These are phyloP conservation scores for Paragorgia papillata DNA, from an alignment of 92 coral and sea anemone genomes.

Conservation along the genomic window DNA sequence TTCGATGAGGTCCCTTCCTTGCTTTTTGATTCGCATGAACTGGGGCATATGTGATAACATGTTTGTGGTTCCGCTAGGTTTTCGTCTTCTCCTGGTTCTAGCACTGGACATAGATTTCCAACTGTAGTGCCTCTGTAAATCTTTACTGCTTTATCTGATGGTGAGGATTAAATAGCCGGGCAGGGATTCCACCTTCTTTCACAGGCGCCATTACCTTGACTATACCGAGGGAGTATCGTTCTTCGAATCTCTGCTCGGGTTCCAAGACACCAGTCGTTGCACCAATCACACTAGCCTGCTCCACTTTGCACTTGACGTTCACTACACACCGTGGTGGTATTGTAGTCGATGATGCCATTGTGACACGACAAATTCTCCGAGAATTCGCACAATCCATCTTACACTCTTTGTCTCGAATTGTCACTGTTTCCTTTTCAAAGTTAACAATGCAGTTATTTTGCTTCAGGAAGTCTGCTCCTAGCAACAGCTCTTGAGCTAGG, in stretches of 20 bases:
- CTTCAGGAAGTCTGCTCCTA: constrained; percentile 23
- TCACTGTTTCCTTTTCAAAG: constrained; percentile 10
- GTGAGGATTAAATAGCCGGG: constrained; percentile 3
- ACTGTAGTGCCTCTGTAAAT: constrained; percentile 8
- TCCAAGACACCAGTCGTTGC: constrained; percentile 2
- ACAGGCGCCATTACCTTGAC: constrained; percentile 3
- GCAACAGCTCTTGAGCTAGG: constrained; percentile 17
- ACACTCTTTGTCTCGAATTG: not conserved
- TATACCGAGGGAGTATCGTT: not conserved
- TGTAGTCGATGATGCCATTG: constrained; percentile 5
- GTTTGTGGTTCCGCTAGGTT: not conserved
- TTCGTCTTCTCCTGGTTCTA: not conserved
- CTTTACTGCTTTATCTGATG: not conserved
- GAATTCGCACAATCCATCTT: not conserved
- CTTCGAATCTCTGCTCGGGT: constrained; percentile 17
- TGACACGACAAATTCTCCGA: not conserved
- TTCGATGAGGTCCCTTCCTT: not conserved
- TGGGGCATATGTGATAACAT: constrained; percentile 7
- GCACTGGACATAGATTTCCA: not conserved
- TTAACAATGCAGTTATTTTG: not conserved
- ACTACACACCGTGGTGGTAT: constrained; percentile 12
- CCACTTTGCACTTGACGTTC: constrained; percentile 6
- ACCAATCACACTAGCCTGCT: not conserved
- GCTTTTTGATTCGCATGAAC: not conserved
- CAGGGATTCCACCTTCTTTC: constrained; percentile 1